Evolutionary conservation across 2,888 invertebrate genomes (phyloP).

Genomic region (Macrostomum cliftonense): DNA sequence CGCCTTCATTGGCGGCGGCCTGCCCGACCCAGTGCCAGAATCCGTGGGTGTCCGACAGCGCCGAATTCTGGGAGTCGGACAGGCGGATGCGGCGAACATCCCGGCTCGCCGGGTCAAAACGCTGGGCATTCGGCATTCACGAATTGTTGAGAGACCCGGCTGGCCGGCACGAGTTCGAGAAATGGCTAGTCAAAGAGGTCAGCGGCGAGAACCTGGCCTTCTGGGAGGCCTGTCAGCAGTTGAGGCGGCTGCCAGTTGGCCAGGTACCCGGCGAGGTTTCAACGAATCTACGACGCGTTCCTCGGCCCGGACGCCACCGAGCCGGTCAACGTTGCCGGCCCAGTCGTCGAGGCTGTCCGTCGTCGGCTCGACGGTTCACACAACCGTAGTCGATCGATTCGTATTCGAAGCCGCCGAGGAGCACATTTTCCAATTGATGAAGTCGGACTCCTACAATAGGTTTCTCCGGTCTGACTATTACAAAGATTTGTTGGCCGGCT

Average conservation of each 20-base stretch:
- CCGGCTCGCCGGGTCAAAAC: slow-evolving; percentile 67
- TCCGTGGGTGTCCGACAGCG: slow-evolving; percentile 86
- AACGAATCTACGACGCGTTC: slow-evolving; percentile 47
- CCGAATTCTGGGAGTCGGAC: slow-evolving; percentile 92
- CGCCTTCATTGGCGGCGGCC: slow-evolving; percentile 66
- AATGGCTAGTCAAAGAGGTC: slow-evolving; percentile 90
- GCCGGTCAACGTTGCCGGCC: slow-evolving; percentile 89
- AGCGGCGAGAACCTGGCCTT: slow-evolving; percentile 95
- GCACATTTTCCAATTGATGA: slow-evolving; percentile 97
- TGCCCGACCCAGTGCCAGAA: slow-evolving; percentile 58
- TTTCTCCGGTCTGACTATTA: slow-evolving; percentile 95
- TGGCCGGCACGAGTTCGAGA: slow-evolving; percentile 82
- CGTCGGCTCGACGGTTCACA: slow-evolving; percentile 23
- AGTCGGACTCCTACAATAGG: slow-evolving; percentile 90
- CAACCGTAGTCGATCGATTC: slow-evolving; percentile 29
- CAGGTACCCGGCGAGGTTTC: slow-evolving; percentile 41
- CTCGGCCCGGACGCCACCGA: slow-evolving; percentile 78
- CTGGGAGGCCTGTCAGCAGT: slow-evolving; percentile 66
- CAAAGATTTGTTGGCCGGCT: slow-evolving; percentile 80
- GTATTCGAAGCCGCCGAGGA: slow-evolving; percentile 89
- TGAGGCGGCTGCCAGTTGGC: slow-evolving; percentile 67
- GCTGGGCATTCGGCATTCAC: slow-evolving; percentile 89
- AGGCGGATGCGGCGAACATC: slow-evolving; percentile 69
- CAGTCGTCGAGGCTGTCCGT: slow-evolving; percentile 51
- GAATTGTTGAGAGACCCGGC: slow-evolving; percentile 82